Evolutionary conservation across 1,140 invertebrate species (phyloP).

Genomic region (Ganaspis sp.): DNA sequence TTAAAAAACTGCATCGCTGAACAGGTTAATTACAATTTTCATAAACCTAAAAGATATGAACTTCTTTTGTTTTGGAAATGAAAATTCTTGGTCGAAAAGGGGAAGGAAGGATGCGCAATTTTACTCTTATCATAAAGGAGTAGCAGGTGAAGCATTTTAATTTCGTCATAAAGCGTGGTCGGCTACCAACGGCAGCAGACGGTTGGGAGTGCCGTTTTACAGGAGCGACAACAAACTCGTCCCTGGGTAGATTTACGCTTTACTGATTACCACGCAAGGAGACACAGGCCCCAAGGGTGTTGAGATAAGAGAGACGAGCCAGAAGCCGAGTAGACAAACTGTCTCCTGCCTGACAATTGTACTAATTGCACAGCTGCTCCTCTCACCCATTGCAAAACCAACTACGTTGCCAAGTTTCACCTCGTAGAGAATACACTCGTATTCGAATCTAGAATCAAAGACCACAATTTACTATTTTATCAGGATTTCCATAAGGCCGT

Average conservation of each 20-base stretch:
- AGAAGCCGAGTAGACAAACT: slow-evolving; percentile 46
- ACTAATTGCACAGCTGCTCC: slow-evolving; percentile 65
- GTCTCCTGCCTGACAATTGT: slow-evolving; percentile 64
- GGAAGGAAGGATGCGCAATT: not conserved
- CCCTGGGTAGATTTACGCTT: slow-evolving; percentile 59
- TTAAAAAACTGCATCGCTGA: no score
- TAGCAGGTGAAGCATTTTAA: slow-evolving; percentile 19
- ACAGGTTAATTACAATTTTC: no score
- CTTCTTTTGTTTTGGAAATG: not conserved
- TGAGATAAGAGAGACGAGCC: slow-evolving; percentile 62
- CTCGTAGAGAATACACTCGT: not conserved
- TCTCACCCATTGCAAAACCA: slow-evolving; percentile 3
- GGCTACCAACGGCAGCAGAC: not conserved
- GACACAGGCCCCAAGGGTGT: slow-evolving; percentile 51
- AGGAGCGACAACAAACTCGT: slow-evolving; percentile 52
- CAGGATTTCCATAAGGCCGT: not conserved
- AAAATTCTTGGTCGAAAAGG: not conserved
- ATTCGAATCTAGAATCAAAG: not conserved
- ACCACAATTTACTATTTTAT: not conserved
- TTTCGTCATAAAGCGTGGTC: slow-evolving; percentile 9
- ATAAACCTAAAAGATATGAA: not conserved
- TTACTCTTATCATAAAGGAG: not conserved
- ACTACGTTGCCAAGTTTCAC: not conserved
- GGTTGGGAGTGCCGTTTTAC: slow-evolving; percentile 18
- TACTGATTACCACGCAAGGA: slow-evolving; percentile 63